Base-by-base conservation (phyloP, 2,113 vertebrate species). In the Monarcha castaneiventris region DNA sequence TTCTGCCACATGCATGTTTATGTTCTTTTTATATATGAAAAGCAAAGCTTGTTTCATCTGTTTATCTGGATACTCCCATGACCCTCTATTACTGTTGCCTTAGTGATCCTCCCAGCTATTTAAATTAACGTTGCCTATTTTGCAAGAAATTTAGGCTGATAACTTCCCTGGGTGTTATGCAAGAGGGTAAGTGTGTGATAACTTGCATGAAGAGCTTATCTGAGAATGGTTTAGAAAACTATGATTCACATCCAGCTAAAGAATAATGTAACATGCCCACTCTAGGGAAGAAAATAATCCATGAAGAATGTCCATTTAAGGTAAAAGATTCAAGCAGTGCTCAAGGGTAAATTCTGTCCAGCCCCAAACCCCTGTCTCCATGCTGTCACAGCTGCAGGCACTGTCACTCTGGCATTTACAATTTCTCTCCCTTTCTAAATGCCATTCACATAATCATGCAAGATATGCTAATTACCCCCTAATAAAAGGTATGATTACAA, bases 101-200 rank as follows among this genome's bases (percentile, higher is more conserved):
- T 95, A 93, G 76, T 67, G 92, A 95, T 93, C 59, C 75, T 96
- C 78, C 59, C 82, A 90, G 7, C 59, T 84, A 52, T 92, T 86
- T 88, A 74, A 84, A 71, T 90, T 74, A 90, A 77, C 37, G 52
- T 41, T 77, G 48, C 73, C 69, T 89, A 52, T 93, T 95, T 94
- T 94, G 85, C 54, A 78, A 88, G 85, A 92, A 89, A 94, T 94
- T 71, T 87, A 93, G 92, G 80, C 56, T 90, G 95, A 86, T 91
- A 93, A 61, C 72, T 74, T 94, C 90, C 56, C 79, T 84, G 68
- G 52, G 68, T 90, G 71, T 95, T 96, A 90, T 89, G 69, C 56
- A 95, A 96, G 82, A 84, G 68, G 68, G 63, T 93, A 66, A 91
- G 76, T 84, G 61, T 85, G 63, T 75, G 44, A 49, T 80, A 78